Evolutionary conservation across 92 coral and sea anemone species (phyloP), one percentile per base, ranked within the genome.

Genomic region (Scolanthus callimorphus): DNA sequence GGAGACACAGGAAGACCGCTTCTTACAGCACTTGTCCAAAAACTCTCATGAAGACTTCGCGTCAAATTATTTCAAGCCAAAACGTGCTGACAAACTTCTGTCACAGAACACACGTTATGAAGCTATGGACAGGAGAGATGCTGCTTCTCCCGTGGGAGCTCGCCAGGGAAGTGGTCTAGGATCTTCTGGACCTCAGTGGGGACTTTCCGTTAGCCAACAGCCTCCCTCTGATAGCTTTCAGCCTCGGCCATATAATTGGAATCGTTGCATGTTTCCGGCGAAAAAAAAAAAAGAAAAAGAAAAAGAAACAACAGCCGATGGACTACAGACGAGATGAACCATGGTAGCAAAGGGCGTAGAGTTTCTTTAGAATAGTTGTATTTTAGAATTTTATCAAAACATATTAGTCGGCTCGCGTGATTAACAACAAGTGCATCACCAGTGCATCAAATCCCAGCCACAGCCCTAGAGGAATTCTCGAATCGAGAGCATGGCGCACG

Each of bases 1-100:
- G 11, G 96, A 76, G 54, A 79, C 79, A 44, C 70, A 37, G 21
- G 97, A 88, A 58, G 97, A 91, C 65, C 77, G 76, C n/a, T 84
- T 83, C 54, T 80, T 81, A 20, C 88, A 80, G 37, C 97, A 84
- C 63, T 71, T 91, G 24, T 62, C 81, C 23, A 79, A 78, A 39
- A 91, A 60, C 51, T 64, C 83, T 2, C 75, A 79, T 43, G 90
- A 57, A 31, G 92, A 84, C 11, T 74, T 79, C 27, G 96, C 91
- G 3, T 65, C 86, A 10, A 83, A 79, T 31, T 91, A 91, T 57
- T 91, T 91, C 66, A 90, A 90, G 41, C 92, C 97, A 19, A 91
- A 91, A 56, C 71, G 97, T 69, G 97, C 97, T 8, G 95, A 84
- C 28, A 63, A 75, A 26, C 82, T 91, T 3, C 75, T 91, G 34